These are phyloP conservation scores for Ephestia elutella DNA, from an alignment of 1,140 invertebrate species.

Conservation along the genomic window DNA sequence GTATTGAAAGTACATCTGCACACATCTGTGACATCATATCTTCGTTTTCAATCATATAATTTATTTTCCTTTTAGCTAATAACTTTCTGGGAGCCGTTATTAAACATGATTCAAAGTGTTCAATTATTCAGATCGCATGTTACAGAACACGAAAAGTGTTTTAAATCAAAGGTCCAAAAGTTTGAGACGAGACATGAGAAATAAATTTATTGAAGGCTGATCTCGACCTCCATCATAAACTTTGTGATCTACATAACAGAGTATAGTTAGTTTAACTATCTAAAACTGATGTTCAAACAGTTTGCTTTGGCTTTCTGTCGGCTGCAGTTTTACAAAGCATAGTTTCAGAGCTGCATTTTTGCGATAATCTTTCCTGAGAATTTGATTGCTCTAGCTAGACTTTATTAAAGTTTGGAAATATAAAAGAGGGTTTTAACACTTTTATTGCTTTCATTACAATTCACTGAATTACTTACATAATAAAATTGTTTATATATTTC, in stretches of 20 bases:
- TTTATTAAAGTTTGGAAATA: too few relatives aligned
- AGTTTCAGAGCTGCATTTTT: constrained; percentile 1
- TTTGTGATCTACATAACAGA: background rate
- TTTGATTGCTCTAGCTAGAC: background rate
- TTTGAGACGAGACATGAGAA: constrained; percentile 2
- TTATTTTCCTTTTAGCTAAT: background rate
- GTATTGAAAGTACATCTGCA: too few relatives aligned
- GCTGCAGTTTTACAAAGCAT: constrained; percentile 3
- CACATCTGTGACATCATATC: too few relatives aligned
- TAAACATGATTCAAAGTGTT: background rate
- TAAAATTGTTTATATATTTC: too few relatives aligned
- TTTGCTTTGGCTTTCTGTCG: background rate
- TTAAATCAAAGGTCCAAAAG: constrained; percentile 6
- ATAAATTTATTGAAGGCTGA: background rate
- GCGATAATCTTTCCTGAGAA: background rate
- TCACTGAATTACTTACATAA: too few relatives aligned
- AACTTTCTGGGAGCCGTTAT: background rate
- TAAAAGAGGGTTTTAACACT: too few relatives aligned
- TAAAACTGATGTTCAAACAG: background rate
- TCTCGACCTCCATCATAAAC: constrained; percentile 3
- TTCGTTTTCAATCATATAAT: too few relatives aligned
- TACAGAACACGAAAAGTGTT: constrained; percentile 8
- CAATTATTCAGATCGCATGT: constrained; percentile 3
- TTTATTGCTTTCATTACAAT: too few relatives aligned
- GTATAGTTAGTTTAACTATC: background rate